Conservation (phyloP, 2,797 vertebrate species). For the Melanotaenia pygmaea region DNA sequence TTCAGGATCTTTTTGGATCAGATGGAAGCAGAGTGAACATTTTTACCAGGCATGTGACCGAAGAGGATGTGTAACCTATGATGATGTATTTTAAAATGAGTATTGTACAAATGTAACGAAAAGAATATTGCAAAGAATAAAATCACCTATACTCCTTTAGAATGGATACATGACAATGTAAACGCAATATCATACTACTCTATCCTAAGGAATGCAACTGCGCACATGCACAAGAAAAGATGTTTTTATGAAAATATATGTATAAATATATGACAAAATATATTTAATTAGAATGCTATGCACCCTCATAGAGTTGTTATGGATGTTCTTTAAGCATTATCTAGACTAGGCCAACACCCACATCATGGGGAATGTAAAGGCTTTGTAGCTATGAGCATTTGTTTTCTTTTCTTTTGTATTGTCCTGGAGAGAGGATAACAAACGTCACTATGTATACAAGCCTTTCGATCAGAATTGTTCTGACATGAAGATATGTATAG, state of each 20-base stretch:
- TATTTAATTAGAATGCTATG: conserved; percentile 90
- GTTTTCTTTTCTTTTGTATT: conserved; percentile 91
- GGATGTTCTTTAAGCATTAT: conserved; percentile 88
- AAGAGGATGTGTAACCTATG: conserved; percentile 70
- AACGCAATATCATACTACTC: conserved; percentile 89
- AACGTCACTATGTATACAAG: conserved; percentile 85
- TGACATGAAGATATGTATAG: conserved; percentile 91
- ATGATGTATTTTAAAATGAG: conserved; percentile 74
- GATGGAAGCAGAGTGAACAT: conserved; percentile 32
- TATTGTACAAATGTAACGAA: conserved; percentile 82
- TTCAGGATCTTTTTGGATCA: conserved; percentile 37
- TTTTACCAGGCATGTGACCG: conserved; percentile 61
- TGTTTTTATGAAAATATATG: conserved; percentile 88
- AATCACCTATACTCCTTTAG: conserved; percentile 87
- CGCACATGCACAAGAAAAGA: conserved; percentile 87
- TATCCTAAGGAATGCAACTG: conserved; percentile 90
- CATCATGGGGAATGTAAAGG: conserved; percentile 91
- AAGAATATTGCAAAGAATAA: conserved; percentile 73
- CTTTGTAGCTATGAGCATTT: conserved; percentile 94
- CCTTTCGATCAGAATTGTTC: conserved; percentile 85
- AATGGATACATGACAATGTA: conserved; percentile 87
- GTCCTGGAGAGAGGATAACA: conserved; percentile 83
- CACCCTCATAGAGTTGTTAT: conserved; percentile 91
- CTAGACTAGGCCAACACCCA: conserved; percentile 89
- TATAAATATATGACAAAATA: conserved; percentile 87